Conservation (phyloP, 2,888 invertebrate genomes). For the Pterobdella sp. region DNA sequence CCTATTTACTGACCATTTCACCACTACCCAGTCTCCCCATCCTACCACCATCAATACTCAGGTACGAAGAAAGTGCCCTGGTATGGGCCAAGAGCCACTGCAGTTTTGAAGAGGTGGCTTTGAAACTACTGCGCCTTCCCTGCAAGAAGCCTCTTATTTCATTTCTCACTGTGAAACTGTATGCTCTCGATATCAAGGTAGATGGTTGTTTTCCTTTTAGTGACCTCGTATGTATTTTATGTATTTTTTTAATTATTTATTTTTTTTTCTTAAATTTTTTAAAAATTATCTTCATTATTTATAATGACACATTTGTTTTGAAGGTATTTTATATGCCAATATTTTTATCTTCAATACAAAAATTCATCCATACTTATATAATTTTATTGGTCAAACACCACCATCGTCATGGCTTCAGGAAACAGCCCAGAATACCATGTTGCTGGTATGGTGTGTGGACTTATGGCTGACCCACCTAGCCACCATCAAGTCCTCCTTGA, state of each 20-base stretch:
- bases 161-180: constrained; percentile 74
- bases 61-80: constrained; percentile 72
- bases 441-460: constrained; percentile 89
- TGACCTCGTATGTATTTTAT: neutral
- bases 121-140: constrained; percentile 76
- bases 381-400: neutral
- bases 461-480: constrained; percentile 81
- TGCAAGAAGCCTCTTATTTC: constrained; percentile 77
- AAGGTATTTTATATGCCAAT: neutral
- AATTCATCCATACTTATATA: neutral
- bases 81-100: constrained; percentile 81
- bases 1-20: neutral
- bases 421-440: constrained; percentile 79
- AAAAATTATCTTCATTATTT: no score
- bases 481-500: constrained; percentile 53
- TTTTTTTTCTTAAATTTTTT: neutral
- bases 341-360: neutral
- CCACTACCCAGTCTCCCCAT: neutral
- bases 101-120: constrained; percentile 85
- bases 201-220: neutral
- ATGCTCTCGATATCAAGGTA: constrained; percentile 50
- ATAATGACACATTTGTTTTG: neutral
- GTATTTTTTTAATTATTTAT: neutral
- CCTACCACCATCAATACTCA: constrained; percentile 31
- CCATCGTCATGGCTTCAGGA: constrained; percentile 55